These are phyloP conservation scores for Chromoteleia sp. DNA, from an alignment of 2,888 invertebrate genomes.

Conservation along the genomic window DNA sequence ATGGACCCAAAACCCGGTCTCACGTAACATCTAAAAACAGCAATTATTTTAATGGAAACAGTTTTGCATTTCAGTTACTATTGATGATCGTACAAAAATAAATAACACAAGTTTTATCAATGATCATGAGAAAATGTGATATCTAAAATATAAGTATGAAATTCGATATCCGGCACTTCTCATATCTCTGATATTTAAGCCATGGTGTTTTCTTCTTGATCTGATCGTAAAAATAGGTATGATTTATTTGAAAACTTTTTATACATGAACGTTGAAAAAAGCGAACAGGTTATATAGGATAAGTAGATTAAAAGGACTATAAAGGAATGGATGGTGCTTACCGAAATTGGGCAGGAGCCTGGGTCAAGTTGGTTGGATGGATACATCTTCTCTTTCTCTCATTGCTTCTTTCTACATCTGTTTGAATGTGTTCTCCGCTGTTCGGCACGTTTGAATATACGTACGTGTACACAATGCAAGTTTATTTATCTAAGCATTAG, in stretches of 20 bases:
- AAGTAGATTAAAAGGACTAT: slow-evolving; percentile 84
- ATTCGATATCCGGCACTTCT: background rate
- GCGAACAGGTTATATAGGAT: slow-evolving; percentile 80
- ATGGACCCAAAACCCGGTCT: slow-evolving; percentile 41
- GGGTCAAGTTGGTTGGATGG: slow-evolving; percentile 81
- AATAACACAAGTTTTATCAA: slow-evolving; percentile 9
- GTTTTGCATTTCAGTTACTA: background rate
- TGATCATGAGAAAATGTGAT: background rate
- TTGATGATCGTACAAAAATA: slow-evolving; percentile 21
- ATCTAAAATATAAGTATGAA: background rate
- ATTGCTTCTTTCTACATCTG: slow-evolving; percentile 72
- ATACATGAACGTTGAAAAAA: slow-evolving; percentile 60
- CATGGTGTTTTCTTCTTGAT: background rate
- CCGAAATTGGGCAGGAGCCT: slow-evolving; percentile 84
- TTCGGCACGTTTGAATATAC: slow-evolving; percentile 71
- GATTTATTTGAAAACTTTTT: slow-evolving; percentile 42
- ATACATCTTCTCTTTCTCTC: slow-evolving; percentile 81
- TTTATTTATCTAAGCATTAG: slow-evolving; percentile 61
- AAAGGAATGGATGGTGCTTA: slow-evolving; percentile 85
- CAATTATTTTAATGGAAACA: slow-evolving; percentile 21
- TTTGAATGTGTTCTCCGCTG: slow-evolving; percentile 73
- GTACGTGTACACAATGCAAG: slow-evolving; percentile 64
- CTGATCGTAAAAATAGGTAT: slow-evolving; percentile 2
- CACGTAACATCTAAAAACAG: slow-evolving; percentile 16
- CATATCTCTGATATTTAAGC: background rate